These are phyloP conservation scores for Xenotilapia caudafasciata DNA, from an alignment of 2,113 vertebrate genomes.

Conservation along the genomic window DNA sequence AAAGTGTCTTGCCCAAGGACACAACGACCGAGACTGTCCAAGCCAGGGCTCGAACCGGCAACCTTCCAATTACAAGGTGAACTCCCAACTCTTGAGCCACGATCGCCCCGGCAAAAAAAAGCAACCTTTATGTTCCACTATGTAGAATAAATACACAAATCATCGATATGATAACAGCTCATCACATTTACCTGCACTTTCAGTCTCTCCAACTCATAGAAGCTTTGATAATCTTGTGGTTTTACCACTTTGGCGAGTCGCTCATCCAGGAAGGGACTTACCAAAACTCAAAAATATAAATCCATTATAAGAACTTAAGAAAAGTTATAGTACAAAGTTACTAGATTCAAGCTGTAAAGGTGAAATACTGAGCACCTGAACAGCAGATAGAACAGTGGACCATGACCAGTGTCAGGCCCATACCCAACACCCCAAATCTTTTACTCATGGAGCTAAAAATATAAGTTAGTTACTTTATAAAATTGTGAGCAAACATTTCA, in stretches of 20 bases:
- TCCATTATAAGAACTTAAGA: neutral
- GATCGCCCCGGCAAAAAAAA: neutral
- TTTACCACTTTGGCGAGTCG: neutral
- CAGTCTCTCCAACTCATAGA: neutral
- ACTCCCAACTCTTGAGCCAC: neutral
- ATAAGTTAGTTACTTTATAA: neutral
- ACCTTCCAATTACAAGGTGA: accelerated
- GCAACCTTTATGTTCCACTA: neutral
- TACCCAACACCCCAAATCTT: neutral
- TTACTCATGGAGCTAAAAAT: neutral
- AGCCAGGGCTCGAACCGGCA: accelerated
- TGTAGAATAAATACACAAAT: neutral
- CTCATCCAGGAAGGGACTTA: neutral
- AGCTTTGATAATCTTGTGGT: neutral
- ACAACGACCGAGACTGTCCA: accelerated
- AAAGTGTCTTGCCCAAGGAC: neutral
- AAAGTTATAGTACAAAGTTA: neutral
- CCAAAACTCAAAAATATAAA: neutral
- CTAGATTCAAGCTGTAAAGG: neutral
- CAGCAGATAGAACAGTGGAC: neutral
- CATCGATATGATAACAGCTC: neutral
- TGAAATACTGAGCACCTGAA: neutral
- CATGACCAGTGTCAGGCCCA: neutral
- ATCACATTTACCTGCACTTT: neutral
- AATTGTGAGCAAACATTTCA: neutral